Evolutionary conservation across 2,113 vertebrate genomes (phyloP).

Genomic region (Cygnus atratus): DNA sequence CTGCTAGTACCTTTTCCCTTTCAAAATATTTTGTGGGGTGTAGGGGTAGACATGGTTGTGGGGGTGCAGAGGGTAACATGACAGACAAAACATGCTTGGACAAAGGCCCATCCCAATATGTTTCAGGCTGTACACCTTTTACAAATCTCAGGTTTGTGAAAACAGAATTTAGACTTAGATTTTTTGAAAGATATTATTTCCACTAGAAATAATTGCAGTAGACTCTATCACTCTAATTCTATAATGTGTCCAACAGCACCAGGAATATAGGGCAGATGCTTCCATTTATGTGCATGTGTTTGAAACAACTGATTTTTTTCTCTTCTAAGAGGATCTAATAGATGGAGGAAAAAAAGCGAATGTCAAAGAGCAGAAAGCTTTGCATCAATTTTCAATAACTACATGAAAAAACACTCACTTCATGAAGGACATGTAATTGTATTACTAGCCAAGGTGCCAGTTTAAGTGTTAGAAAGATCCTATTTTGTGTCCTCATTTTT

Average conservation of each 20-base stretch:
- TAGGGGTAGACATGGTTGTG: background rate
- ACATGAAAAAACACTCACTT: background rate
- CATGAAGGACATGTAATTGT: background rate
- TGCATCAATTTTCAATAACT: background rate
- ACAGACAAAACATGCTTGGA: fast-evolving
- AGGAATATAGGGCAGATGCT: background rate
- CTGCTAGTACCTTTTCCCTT: background rate
- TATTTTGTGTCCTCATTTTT: background rate
- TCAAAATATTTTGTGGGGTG: background rate
- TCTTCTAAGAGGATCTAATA: background rate
- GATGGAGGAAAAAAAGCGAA: background rate
- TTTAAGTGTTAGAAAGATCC: background rate
- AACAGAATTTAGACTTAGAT: background rate
- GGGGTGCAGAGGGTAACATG: background rate
- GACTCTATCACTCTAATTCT: background rate
- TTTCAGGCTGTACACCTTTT: background rate
- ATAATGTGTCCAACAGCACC: background rate
- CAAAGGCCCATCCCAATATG: background rate
- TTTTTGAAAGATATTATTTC: background rate
- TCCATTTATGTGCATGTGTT: background rate
- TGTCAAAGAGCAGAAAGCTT: background rate
- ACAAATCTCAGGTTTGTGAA: background rate
- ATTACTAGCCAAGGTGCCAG: background rate
- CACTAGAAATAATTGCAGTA: background rate
- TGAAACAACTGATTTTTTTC: background rate